A percentile compares a stretch with the other conserved stretches of the same genome.
Evolutionary conservation across 2,888 invertebrate species (phyloP).

Genomic region (Druceiella hillmani): DNA sequence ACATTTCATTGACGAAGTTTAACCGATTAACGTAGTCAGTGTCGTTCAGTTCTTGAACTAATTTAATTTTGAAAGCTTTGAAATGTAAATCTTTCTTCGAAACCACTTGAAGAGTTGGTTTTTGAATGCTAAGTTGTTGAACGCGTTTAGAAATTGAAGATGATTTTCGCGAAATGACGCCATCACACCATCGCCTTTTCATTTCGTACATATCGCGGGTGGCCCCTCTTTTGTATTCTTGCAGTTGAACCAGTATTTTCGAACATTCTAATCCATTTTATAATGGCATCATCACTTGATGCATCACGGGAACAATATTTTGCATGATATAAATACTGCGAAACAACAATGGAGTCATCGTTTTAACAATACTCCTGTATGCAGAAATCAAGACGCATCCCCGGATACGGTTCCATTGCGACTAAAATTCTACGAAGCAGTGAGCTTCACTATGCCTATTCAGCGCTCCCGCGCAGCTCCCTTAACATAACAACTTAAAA

Average conservation of each 20-base stretch:
- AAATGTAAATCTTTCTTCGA: conserved; percentile 12
- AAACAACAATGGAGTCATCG: conserved; percentile 9
- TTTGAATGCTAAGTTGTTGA: conserved; percentile 21
- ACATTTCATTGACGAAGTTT: neutral
- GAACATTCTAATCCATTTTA: conserved; percentile 11
- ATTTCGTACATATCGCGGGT: conserved; percentile 4
- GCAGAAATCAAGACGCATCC: conserved; percentile 14
- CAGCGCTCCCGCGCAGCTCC: conserved; percentile 1
- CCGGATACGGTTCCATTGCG: conserved; percentile 12
- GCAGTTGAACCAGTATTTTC: conserved; percentile 10
- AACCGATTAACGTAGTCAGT: neutral
- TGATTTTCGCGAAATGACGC: conserved; percentile 22
- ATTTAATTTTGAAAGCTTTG: conserved; percentile 9
- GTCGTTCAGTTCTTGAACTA: conserved; percentile 6
- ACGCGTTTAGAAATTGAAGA: conserved; percentile 20
- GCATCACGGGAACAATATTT: no score
- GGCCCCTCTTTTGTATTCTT: conserved; percentile 8
- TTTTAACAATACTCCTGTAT: conserved; percentile 12
- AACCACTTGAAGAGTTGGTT: conserved; percentile 19
- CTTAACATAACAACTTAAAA: neutral
- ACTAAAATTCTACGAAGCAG: conserved; percentile 6
- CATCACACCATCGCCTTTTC: conserved; percentile 7
- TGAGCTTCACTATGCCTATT: conserved; percentile 8
- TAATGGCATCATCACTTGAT: conserved; percentile 8
- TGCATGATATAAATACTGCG: no score